These are phyloP conservation scores for Larimichthys crocea DNA, from an alignment of 2,113 vertebrate species.

Conservation along the genomic window DNA sequence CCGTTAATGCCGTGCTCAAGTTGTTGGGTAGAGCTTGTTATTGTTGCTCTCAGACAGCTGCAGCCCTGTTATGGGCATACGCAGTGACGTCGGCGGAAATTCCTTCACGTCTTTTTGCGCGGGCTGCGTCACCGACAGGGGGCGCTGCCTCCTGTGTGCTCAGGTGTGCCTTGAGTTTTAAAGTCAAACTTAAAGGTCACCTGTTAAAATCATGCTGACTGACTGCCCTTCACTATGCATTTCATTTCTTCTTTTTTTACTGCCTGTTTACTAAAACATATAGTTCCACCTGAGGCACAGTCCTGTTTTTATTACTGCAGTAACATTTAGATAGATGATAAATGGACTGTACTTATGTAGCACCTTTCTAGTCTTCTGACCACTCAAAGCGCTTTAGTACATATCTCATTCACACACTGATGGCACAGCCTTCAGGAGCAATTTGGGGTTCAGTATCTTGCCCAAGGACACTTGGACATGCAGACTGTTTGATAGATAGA, in stretches of 20 bases:
- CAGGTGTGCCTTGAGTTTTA: too few relatives aligned
- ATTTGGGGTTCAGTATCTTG: too few relatives aligned
- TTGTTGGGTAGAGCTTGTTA: constrained; percentile 78
- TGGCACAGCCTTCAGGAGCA: too few relatives aligned
- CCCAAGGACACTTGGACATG: too few relatives aligned
- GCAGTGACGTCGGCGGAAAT: constrained; percentile 89
- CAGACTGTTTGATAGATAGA: too few relatives aligned
- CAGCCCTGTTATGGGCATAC: constrained; percentile 85
- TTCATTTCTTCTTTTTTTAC: not conserved
- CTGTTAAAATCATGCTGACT: too few relatives aligned
- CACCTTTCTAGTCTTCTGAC: too few relatives aligned
- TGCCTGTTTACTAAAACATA: not conserved
- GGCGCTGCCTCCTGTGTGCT: constrained; percentile 5
- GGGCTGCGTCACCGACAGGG: constrained; percentile 55
- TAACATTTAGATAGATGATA: not conserved
- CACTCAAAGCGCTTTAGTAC: too few relatives aligned
- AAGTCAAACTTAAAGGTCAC: too few relatives aligned
- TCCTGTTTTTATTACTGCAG: not conserved
- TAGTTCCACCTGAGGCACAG: too few relatives aligned
- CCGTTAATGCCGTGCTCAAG: constrained; percentile 15
- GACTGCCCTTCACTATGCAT: not conserved
- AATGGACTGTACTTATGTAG: too few relatives aligned
- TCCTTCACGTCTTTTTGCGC: constrained; percentile 83
- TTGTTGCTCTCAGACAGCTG: constrained; percentile 87
- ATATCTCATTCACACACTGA: too few relatives aligned